Evolutionary conservation across 2,888 invertebrate genomes (phyloP).

Genomic region (Apotomis betuletana): DNA sequence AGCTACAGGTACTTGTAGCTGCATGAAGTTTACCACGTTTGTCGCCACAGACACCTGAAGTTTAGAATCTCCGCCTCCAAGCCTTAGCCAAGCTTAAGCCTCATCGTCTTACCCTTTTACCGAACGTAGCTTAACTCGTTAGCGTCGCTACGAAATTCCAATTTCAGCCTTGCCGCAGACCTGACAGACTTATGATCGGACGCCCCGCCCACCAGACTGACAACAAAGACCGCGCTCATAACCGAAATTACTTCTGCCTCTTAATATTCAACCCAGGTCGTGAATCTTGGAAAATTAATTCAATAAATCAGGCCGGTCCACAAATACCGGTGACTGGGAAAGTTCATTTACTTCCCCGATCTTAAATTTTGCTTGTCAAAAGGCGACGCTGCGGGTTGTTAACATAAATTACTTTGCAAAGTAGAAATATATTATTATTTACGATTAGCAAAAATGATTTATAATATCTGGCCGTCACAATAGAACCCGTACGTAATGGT

Average conservation of each 20-base stretch:
- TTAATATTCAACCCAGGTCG: conserved; percentile 71
- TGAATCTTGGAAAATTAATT: conserved; percentile 78
- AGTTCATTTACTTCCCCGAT: conserved; percentile 64
- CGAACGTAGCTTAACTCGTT: conserved; percentile 56
- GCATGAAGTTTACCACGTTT: too few species aligned
- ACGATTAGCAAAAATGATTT: conserved; percentile 51
- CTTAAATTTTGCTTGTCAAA: conserved; percentile 62
- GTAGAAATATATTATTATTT: conserved; percentile 45
- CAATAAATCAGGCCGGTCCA: conserved; percentile 71
- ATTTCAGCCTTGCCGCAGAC: conserved; percentile 54
- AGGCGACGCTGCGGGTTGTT: conserved; percentile 51
- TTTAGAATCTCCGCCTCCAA: conserved; percentile 21
- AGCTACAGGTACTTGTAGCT: too few species aligned
- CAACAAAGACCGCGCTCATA: conserved; percentile 73
- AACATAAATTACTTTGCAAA: conserved; percentile 57
- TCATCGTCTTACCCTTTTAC: conserved; percentile 43
- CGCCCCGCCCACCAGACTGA: conserved; percentile 58
- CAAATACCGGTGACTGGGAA: conserved; percentile 66
- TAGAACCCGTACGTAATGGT: neutral
- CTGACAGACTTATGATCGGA: conserved; percentile 64
- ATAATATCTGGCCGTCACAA: conserved; percentile 37
- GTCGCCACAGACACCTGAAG: too few species aligned
- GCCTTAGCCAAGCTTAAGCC: conserved; percentile 43
- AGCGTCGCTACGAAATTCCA: conserved; percentile 57
- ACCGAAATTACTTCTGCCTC: conserved; percentile 74